These are phyloP conservation scores for Polyploca ridens DNA, from an alignment of 2,888 invertebrate genomes.

Conservation along the genomic window DNA sequence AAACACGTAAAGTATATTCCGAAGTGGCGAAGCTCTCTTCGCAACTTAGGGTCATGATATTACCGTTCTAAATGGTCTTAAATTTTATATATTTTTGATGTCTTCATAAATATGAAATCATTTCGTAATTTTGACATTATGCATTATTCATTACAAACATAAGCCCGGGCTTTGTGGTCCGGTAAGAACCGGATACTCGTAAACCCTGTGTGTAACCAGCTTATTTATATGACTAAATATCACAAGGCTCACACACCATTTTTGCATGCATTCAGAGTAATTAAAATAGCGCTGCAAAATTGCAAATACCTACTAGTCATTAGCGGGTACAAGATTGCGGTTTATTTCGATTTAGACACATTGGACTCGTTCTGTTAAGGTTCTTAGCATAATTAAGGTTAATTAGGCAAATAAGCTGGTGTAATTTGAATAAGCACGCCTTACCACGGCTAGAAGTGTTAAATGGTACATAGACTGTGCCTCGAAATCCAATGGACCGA, in stretches of 20 bases:
- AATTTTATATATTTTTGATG: not conserved
- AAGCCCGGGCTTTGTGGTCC: conserved; percentile 1
- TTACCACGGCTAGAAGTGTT: conserved; percentile 94
- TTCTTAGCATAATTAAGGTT: conserved; percentile 39
- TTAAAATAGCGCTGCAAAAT: conserved; percentile 1
- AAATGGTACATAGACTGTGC: conserved; percentile 94
- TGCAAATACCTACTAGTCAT: conserved; percentile 6
- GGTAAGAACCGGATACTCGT: not conserved
- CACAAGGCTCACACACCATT: not conserved
- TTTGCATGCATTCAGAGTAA: not conserved
- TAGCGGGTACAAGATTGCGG: conserved; percentile 26
- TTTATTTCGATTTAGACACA: conserved; percentile 17
- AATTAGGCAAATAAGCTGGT: conserved; percentile 34
- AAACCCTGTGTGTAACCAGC: conserved; percentile 2
- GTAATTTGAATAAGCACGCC: conserved; percentile 50
- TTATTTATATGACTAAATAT: conserved; percentile 6
- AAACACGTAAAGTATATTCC: not conserved
- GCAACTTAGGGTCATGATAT: too few relatives aligned
- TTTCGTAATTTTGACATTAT: not conserved
- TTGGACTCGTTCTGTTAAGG: conserved; percentile 30
- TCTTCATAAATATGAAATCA: not conserved
- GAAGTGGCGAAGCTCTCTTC: too few relatives aligned
- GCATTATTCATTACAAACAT: not conserved
- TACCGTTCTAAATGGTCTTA: too few relatives aligned
- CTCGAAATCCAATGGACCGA: conserved; percentile 94